Percentiles rank a stretch among this genome's conserved stretches.
Evolutionary conservation across 2,797 vertebrate genomes (phyloP).

Genomic region (Danio tinwini): DNA sequence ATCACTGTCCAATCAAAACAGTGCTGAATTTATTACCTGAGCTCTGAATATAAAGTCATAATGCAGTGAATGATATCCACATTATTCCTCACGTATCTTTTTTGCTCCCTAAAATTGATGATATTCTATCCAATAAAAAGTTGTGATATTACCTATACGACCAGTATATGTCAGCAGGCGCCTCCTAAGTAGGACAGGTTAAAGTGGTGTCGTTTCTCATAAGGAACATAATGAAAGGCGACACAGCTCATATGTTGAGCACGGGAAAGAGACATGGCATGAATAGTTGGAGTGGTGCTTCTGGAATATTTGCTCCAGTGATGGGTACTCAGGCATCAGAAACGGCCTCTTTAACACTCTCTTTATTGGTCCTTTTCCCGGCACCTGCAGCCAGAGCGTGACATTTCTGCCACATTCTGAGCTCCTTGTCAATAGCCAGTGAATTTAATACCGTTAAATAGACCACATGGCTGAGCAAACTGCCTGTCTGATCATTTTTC

Average conservation of each 20-base stretch:
- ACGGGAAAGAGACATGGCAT: slow-evolving; percentile 34
- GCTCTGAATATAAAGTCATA: slow-evolving; percentile 27
- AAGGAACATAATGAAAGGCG: slow-evolving; percentile 44
- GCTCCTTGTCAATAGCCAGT: slow-evolving; percentile 46
- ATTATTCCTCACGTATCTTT: slow-evolving; percentile 6
- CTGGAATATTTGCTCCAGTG: slow-evolving; percentile 47
- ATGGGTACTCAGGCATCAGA: slow-evolving; percentile 49
- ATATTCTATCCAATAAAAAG: slow-evolving; percentile 24
- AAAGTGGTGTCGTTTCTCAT: slow-evolving; percentile 50
- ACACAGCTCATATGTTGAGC: slow-evolving; percentile 48
- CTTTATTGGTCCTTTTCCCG: slow-evolving; percentile 47
- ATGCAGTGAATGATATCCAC: slow-evolving; percentile 11
- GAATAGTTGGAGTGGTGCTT: slow-evolving; percentile 38
- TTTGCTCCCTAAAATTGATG: slow-evolving; percentile 17
- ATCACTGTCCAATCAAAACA: slow-evolving; percentile 4
- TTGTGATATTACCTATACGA: slow-evolving; percentile 17
- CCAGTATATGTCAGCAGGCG: slow-evolving; percentile 19
- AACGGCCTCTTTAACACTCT: slow-evolving; percentile 44
- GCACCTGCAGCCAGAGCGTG: slow-evolving; percentile 50
- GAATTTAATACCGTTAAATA: slow-evolving; percentile 48
- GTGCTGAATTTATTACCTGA: background rate
- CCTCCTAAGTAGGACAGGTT: slow-evolving; percentile 32
- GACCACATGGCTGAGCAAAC: slow-evolving; percentile 40
- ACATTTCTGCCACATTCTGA: slow-evolving; percentile 46
- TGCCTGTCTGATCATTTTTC: slow-evolving; percentile 43